Evolutionary conservation across 2,888 invertebrate genomes (phyloP).

Genomic region (Torymus auratus): DNA sequence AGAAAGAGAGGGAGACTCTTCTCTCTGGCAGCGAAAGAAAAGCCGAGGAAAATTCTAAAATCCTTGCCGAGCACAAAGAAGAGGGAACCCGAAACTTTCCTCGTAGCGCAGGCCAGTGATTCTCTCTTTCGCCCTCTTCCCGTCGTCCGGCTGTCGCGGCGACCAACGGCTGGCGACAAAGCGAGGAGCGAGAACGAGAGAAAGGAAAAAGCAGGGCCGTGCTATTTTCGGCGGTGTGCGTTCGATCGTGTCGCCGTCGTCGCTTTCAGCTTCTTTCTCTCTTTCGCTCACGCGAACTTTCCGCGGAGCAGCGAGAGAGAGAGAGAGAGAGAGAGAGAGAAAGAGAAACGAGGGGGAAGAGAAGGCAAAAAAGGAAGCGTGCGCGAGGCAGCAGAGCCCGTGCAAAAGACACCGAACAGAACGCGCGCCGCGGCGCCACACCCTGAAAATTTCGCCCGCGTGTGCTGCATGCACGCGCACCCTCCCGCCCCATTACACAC

Average conservation of each 20-base stretch:
- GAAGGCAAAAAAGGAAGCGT: constrained; percentile 1
- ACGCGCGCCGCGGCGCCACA: constrained; percentile 50
- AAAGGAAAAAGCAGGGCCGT: constrained; percentile 41
- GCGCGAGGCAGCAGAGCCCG: constrained; percentile 56
- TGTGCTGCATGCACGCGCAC: constrained; percentile 1
- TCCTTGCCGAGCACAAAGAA: constrained; percentile 1
- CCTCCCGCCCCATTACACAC: background rate
- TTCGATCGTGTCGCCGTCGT: constrained; percentile 47
- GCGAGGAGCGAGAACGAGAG: constrained; percentile 18
- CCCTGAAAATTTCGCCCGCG: constrained; percentile 48
- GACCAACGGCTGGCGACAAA: background rate
- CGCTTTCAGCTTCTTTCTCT: constrained; percentile 7
- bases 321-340: background rate
- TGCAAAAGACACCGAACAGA: constrained; percentile 69
- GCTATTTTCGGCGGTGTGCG: constrained; percentile 51
- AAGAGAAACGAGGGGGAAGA: background rate
- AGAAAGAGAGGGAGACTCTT: background rate
- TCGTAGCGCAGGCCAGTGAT: constrained; percentile 16
- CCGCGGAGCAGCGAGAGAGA: background rate
- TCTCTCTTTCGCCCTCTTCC: constrained; percentile 16
- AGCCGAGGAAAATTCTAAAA: background rate
- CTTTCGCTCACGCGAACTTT: background rate
- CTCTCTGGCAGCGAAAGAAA: background rate
- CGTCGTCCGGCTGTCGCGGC: background rate
- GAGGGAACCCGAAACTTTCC: constrained; percentile 26